phyloP scores from a whole-genome alignment of 2,797 vertebrate species.

The Antennarius maculatus region DNA sequence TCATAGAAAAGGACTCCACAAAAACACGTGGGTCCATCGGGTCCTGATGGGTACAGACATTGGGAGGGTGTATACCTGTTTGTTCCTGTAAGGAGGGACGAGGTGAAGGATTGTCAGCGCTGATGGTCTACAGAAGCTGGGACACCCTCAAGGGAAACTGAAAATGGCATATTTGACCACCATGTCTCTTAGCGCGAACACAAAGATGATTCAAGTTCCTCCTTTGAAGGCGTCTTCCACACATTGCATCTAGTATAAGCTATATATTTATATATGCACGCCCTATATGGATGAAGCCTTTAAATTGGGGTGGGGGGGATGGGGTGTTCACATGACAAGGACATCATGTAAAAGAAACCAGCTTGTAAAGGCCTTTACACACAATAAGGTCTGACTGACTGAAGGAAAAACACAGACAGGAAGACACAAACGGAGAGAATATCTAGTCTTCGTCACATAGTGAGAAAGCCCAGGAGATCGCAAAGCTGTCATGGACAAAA shows the following conservation, averaged over 20 bases:
- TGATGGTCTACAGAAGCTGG: constrained; percentile 30
- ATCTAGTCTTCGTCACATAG: constrained; percentile 68
- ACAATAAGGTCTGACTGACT: constrained; percentile 44
- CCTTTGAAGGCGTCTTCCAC: constrained; percentile 51
- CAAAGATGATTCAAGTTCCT: constrained; percentile 46
- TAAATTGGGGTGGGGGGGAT: constrained; percentile 15
- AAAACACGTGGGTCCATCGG: too few relatives aligned
- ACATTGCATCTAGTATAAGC: constrained; percentile 39
- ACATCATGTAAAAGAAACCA: constrained; percentile 60
- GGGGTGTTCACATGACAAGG: constrained; percentile 52
- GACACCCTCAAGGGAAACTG: constrained; percentile 45
- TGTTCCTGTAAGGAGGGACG: constrained; percentile 15
- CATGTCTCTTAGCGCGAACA: constrained; percentile 45
- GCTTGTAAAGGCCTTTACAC: constrained; percentile 39
- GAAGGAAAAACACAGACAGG: constrained; percentile 60
- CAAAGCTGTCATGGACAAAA: constrained; percentile 80
- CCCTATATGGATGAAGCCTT: constrained; percentile 39
- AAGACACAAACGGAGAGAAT: constrained; percentile 67
- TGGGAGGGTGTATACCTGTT: not conserved
- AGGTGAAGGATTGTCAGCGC: constrained; percentile 42
- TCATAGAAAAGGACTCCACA: too few relatives aligned
- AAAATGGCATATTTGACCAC: constrained; percentile 39
- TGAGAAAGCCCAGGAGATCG: constrained; percentile 74
- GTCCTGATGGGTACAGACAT: too few relatives aligned
- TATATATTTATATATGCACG: constrained; percentile 58